A percentile compares a stretch with the other conserved stretches of the same genome.
phyloP scores from a whole-genome alignment of 2,113 vertebrate species.

The Naja naja region DNA sequence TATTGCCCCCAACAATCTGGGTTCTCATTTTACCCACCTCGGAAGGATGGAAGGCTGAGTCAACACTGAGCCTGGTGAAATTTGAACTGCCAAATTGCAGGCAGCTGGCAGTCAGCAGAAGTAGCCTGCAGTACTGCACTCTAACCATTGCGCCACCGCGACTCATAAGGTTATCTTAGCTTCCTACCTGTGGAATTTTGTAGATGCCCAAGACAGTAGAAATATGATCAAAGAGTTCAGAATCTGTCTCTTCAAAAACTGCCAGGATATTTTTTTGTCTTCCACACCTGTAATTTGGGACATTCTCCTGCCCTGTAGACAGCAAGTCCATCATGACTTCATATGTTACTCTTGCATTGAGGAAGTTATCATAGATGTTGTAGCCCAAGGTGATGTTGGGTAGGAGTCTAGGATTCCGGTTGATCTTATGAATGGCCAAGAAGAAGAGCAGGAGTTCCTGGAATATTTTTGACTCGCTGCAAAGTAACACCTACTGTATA shows the following conservation, averaged over 20 bases:
- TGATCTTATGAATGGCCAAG: neutral
- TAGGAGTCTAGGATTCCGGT: neutral
- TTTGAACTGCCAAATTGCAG: too few species aligned
- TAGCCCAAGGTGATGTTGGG: neutral
- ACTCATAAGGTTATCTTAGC: neutral
- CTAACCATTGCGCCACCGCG: too few species aligned
- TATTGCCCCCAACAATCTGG: too few species aligned
- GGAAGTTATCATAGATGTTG: neutral
- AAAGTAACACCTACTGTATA: neutral
- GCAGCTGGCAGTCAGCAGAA: too few species aligned
- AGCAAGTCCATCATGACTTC: neutral
- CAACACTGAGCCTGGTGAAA: too few species aligned
- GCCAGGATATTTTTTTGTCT: neutral
- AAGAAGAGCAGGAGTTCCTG: neutral
- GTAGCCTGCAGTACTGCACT: too few species aligned
- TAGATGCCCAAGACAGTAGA: neutral
- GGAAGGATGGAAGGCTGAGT: too few species aligned
- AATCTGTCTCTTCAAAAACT: neutral
- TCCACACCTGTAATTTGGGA: neutral
- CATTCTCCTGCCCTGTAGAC: neutral
- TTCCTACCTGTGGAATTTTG: neutral
- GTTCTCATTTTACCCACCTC: too few species aligned
- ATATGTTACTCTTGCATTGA: neutral
- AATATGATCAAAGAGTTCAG: neutral
- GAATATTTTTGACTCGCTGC: neutral